Percentiles rank a stretch among this genome's conserved stretches.
Conservation (phyloP, 1,140 invertebrate genomes). For the Steinernema feltiae region DNA sequence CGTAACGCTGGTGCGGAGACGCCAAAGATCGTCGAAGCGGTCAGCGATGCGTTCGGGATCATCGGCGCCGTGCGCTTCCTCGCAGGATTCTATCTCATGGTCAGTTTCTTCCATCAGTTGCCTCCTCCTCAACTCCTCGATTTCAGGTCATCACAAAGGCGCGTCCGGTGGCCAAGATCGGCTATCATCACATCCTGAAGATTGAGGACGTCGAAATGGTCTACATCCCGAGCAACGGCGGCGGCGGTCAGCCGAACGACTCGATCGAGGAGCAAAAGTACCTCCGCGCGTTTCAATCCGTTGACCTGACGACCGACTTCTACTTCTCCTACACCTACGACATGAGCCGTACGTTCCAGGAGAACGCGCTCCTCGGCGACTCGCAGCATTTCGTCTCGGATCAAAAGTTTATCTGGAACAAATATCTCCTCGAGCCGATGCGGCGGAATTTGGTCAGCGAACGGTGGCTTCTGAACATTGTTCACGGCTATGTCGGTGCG, state of each 20-base stretch:
- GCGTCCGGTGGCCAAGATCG: constrained; percentile 43
- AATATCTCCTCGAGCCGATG: constrained; percentile 53
- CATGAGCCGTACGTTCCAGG: constrained; percentile 53
- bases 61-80: constrained; percentile 53
- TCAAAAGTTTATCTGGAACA: constrained; percentile 55
- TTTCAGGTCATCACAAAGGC: constrained; percentile 54
- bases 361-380: constrained; percentile 43
- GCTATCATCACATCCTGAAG: constrained; percentile 52
- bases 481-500: constrained; percentile 54
- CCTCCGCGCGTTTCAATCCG: constrained; percentile 47
- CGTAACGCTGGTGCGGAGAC: constrained; percentile 18
- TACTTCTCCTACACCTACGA: constrained; percentile 58
- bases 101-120: constrained; percentile 25
- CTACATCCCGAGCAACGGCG: constrained; percentile 52
- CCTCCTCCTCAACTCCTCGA: background rate
- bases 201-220: constrained; percentile 56
- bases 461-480: constrained; percentile 50
- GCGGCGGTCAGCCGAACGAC: constrained; percentile 23
- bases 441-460: constrained; percentile 40
- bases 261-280: constrained; percentile 50
- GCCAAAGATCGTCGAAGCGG: constrained; percentile 43
- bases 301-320: constrained; percentile 57
- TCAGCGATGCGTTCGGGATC: constrained; percentile 52
- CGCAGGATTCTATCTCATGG: constrained; percentile 54
- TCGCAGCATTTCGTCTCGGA: too few relatives aligned